These are phyloP conservation scores for Toxotes lorentzi DNA, from an alignment of 2,797 vertebrate species.

Conservation along the genomic window DNA sequence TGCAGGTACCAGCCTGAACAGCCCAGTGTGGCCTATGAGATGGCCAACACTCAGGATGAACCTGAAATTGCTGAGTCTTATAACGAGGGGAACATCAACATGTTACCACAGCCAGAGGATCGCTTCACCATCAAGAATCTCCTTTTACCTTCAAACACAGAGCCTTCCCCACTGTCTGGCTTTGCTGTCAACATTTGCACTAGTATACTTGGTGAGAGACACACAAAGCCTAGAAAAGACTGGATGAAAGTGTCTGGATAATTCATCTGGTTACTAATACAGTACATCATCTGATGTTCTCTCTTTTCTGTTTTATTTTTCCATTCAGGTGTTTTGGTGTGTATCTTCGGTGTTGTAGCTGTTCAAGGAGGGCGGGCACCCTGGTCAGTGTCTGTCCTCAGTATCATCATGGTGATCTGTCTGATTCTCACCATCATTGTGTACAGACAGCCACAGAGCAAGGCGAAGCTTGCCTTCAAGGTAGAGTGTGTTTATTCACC, in stretches of 20 bases:
- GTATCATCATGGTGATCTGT: conserved; percentile 65
- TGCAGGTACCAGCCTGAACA: conserved; percentile 93
- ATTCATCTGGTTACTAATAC: not conserved
- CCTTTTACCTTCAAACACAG: conserved; percentile 84
- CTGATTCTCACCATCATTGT: conserved; percentile 83
- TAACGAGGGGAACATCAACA: conserved; percentile 85
- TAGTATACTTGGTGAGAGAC: conserved; percentile 88
- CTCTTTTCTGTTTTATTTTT: not conserved
- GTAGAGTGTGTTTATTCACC: conserved; percentile 72
- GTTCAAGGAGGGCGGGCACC: conserved; percentile 81
- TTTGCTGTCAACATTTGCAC: conserved; percentile 88
- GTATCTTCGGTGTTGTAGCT: conserved; percentile 87
- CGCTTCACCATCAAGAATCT: conserved; percentile 82
- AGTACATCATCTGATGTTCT: not conserved
- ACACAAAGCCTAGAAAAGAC: not conserved
- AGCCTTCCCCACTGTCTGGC: conserved; percentile 90
- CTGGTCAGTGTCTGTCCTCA: conserved; percentile 83
- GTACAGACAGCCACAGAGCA: conserved; percentile 94
- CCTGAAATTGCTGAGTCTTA: conserved; percentile 82
- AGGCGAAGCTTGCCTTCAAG: conserved; percentile 95
- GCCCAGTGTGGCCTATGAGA: conserved; percentile 88
- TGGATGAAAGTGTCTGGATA: not conserved
- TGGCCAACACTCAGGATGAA: conserved; percentile 91
- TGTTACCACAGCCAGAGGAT: conserved; percentile 84
- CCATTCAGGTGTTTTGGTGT: conserved; percentile 88